These are phyloP conservation scores for Indicator maculatus DNA, from an alignment of 2,113 vertebrate species.

Conservation along the genomic window DNA sequence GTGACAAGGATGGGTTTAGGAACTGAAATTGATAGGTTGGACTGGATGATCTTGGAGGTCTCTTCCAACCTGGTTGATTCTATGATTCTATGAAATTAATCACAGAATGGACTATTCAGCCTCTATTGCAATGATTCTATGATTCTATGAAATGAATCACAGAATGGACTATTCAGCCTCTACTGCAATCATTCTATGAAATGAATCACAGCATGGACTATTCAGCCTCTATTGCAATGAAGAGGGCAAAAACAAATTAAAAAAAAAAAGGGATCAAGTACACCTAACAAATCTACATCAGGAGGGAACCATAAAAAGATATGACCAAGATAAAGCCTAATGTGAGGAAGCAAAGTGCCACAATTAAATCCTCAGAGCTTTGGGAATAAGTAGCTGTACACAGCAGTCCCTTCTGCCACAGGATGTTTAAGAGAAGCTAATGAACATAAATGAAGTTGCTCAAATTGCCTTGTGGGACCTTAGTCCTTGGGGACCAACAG, in stretches of 20 bases:
- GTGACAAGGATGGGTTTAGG: background rate
- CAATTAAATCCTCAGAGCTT: conserved; percentile 8
- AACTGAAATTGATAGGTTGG: background rate
- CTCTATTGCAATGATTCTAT: too few species aligned
- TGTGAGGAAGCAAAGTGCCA: background rate
- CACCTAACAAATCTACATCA: conserved; percentile 17
- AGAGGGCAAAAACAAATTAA: background rate
- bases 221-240: background rate
- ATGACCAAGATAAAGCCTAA: conserved; percentile 45
- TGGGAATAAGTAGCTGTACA: background rate
- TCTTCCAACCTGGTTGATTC: too few species aligned
- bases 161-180: too few species aligned
- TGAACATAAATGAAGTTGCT: background rate
- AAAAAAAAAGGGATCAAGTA: background rate
- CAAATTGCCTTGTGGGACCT: fast-evolving
- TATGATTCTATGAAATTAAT: too few species aligned
- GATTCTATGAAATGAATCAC: too few species aligned
- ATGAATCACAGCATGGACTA: too few species aligned
- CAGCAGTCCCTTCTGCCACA: background rate
- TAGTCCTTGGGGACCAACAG: fast-evolving
- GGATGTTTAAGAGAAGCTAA: background rate
- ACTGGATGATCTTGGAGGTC: too few species aligned
- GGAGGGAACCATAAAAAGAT: conserved; percentile 40
- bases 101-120: too few species aligned
- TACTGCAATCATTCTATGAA: too few species aligned